These are phyloP conservation scores for Chelmon rostratus DNA, from an alignment of 2,797 vertebrate species.

Conservation along the genomic window DNA sequence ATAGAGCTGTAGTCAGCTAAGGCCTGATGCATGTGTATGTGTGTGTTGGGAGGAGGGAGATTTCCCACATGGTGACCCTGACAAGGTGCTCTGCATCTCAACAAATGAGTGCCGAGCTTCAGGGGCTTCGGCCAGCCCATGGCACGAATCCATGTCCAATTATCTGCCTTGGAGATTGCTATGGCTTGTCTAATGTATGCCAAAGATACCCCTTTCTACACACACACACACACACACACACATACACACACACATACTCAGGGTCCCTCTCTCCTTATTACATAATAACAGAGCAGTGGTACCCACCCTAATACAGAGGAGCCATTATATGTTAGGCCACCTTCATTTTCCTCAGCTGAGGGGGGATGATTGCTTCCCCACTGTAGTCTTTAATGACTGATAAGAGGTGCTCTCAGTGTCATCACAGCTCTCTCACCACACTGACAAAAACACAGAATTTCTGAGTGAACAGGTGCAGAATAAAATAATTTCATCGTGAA, in stretches of 20 bases:
- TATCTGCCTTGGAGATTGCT: constrained; percentile 73
- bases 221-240: constrained; percentile 22
- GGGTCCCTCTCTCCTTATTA: constrained; percentile 21
- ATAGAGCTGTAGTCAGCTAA: constrained; percentile 14
- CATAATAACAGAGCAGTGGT: constrained; percentile 48
- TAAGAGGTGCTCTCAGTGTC: constrained; percentile 49
- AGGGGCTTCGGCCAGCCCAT: constrained; percentile 62
- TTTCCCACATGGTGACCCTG: constrained; percentile 59
- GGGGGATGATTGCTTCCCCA: constrained; percentile 50
- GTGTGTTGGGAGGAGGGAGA: constrained; percentile 19
- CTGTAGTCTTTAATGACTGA: constrained; percentile 58
- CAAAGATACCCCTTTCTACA: constrained; percentile 15
- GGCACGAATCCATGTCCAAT: constrained; percentile 75
- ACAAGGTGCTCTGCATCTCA: constrained; percentile 62
- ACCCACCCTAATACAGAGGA: constrained; percentile 40
- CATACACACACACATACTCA: constrained; percentile 9
- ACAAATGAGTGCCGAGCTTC: constrained; percentile 69
- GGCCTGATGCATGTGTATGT: constrained; percentile 8
- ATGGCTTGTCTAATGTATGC: constrained; percentile 63
- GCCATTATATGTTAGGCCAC: constrained; percentile 56
- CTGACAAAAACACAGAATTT: constrained; percentile 14
- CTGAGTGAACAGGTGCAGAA: not conserved
- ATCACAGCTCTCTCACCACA: constrained; percentile 26
- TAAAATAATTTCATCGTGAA: not conserved
- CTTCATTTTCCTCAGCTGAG: constrained; percentile 52